Evolutionary conservation across 2,888 invertebrate genomes (phyloP), one percentile per base, ranked within the genome.

Genomic region (Apantesis nais): DNA sequence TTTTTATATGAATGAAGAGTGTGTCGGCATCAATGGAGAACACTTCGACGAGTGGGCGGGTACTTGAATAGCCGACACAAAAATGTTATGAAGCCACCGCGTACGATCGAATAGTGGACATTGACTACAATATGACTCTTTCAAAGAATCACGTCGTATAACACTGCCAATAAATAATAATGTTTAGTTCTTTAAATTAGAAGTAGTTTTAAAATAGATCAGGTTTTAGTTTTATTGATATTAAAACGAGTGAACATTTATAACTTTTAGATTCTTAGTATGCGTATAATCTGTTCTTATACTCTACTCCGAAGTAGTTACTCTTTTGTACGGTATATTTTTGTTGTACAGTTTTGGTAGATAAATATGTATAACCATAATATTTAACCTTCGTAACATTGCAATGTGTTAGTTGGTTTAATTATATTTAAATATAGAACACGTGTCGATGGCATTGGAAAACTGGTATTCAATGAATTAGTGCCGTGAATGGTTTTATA

Each of bases 31-130:
- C 75, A 84, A 79, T 85, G 85, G 79, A 78, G 63, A 78, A 72
- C 75, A 60, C 65, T 63, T 48, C 68, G 73, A 70, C 74, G 72
- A 84, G 78, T 78, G 74, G 80, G 78, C 78, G 77, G 78, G 48
- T 39, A 5, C 76, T 74, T 79, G 76, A 80, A 83, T 81, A 84
- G 81, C 69, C 74, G 74, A 74, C 75, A 84, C 83, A 83, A 85
- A 81, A 72, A 75, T 83, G 78, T 80, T 82, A 82, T 85, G 74
- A 72, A 72, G 77, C 76, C 79, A 66, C 70, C 64, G 73, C 64
- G 68, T 73, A 73, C 68, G 75, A 69, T 68, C 62, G 63, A 66
- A 68, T 60, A n/a, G 37, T 73, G 67, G 68, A 69, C 67, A 66
- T 61, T 60, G 58, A 72, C 68, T 34, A 62, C 67, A 62, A 70